Evolutionary conservation across 2,797 vertebrate genomes (phyloP).

Genomic region (Tapirus indicus): DNA sequence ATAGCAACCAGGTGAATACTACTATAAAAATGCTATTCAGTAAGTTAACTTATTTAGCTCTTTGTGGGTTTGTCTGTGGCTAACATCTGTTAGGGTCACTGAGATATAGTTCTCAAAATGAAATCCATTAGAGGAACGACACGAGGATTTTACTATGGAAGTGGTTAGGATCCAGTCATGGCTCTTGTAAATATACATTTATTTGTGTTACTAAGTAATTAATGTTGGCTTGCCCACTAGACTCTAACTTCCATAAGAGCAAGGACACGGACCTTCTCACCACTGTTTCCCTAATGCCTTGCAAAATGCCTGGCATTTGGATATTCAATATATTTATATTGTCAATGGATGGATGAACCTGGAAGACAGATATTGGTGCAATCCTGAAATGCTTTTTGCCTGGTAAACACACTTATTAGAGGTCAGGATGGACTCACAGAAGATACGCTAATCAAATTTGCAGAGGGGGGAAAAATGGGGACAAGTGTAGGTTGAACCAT

Average conservation of each 20-base stretch:
- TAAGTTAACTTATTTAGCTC: conserved; percentile 66
- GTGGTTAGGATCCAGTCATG: conserved; percentile 12
- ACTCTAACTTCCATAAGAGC: not conserved
- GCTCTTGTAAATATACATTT: conserved; percentile 4
- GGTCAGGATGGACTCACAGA: not conserved
- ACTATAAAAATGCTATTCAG: conserved; percentile 41
- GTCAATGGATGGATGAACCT: not conserved
- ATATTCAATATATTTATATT: not conserved
- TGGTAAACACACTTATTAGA: not conserved
- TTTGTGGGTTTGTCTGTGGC: conserved; percentile 59
- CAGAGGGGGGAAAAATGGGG: not conserved
- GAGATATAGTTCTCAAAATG: conserved; percentile 8
- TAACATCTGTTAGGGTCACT: conserved; percentile 26
- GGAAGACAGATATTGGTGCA: conserved; percentile 20
- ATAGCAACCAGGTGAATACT: conserved; percentile 49
- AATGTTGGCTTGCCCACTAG: conserved; percentile 8
- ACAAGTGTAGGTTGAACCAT: not conserved
- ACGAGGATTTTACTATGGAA: conserved; percentile 35
- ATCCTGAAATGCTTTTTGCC: not conserved
- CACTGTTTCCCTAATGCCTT: not conserved
- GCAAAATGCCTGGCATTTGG: conserved; percentile 13
- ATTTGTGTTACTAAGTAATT: conserved; percentile 37
- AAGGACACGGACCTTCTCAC: not conserved
- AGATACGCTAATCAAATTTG: not conserved
- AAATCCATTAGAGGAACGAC: conserved; percentile 53